These are phyloP conservation scores for Athetis lepigone DNA, from an alignment of 2,888 invertebrate genomes.

Conservation along the genomic window DNA sequence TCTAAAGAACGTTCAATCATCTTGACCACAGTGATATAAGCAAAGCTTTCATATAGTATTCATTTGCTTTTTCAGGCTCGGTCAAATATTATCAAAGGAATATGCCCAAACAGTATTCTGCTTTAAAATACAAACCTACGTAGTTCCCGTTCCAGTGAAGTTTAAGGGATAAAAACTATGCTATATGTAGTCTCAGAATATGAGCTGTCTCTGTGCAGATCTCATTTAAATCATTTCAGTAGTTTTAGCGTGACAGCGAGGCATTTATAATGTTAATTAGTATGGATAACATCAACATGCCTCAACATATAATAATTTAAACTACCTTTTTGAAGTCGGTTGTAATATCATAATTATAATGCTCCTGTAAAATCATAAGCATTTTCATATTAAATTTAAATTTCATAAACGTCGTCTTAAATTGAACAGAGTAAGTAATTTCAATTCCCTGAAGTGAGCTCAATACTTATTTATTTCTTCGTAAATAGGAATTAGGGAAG, in stretches of 20 bases:
- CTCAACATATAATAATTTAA: background rate
- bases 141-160: no score
- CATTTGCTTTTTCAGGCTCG: background rate
- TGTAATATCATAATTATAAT: background rate
- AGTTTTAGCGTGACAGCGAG: no score
- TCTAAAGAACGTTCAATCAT: no score
- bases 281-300: background rate
- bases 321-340: background rate
- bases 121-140: no score
- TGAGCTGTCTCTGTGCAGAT: no score
- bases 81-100: background rate
- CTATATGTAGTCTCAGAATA: no score
- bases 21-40: background rate
- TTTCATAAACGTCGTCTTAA: slow-evolving; percentile 26
- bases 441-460: slow-evolving; percentile 47
- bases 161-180: no score
- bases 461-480: slow-evolving; percentile 49
- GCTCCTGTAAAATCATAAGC: background rate
- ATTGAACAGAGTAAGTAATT: slow-evolving; percentile 36
- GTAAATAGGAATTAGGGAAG: slow-evolving; percentile 42
- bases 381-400: slow-evolving; percentile 24
- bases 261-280: no score
- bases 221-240: no score
- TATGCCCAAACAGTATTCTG: background rate
- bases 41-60: background rate